Conservation (phyloP, 2,888 invertebrate species). For the Ryuthela nishihirai region DNA sequence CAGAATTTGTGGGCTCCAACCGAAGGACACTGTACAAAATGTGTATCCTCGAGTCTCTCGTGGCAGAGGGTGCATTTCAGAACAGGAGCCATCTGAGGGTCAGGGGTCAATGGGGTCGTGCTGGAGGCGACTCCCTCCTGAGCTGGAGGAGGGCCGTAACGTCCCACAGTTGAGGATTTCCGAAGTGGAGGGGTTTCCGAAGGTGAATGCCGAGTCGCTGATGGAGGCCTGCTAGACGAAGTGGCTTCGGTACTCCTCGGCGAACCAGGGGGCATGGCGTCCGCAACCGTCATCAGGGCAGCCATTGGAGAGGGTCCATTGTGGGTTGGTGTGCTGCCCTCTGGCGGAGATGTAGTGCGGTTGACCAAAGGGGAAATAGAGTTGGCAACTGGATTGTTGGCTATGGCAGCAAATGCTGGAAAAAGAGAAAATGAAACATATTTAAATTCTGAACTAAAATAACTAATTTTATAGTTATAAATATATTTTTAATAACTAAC, state of each 20-base stretch:
- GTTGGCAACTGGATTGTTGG: conserved; percentile 9
- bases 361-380: conserved; percentile 48
- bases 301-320: conserved; percentile 66
- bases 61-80: conserved; percentile 96
- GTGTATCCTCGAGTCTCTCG: conserved; percentile 97
- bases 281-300: conserved; percentile 79
- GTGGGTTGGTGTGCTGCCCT: conserved; percentile 39
- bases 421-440: neutral
- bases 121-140: conserved; percentile 42
- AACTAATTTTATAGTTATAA: too few relatives aligned
- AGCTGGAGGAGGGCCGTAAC: too few relatives aligned
- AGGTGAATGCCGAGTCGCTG: conserved; percentile 70
- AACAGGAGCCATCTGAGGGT: conserved; percentile 58
- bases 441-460: neutral
- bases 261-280: conserved; percentile 79
- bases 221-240: conserved; percentile 76
- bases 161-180: neutral
- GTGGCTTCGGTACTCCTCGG: conserved; percentile 52
- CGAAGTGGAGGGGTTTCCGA: neutral
- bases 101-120: conserved; percentile 55
- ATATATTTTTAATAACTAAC: too few relatives aligned
- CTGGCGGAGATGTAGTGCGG: conserved; percentile 47
- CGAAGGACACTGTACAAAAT: conserved; percentile 99
- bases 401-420: conserved; percentile 5
- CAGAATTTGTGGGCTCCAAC: conserved; percentile 98